Evolutionary conservation across 2,888 invertebrate species (phyloP).

Genomic region (Falcaria lacertinaria): DNA sequence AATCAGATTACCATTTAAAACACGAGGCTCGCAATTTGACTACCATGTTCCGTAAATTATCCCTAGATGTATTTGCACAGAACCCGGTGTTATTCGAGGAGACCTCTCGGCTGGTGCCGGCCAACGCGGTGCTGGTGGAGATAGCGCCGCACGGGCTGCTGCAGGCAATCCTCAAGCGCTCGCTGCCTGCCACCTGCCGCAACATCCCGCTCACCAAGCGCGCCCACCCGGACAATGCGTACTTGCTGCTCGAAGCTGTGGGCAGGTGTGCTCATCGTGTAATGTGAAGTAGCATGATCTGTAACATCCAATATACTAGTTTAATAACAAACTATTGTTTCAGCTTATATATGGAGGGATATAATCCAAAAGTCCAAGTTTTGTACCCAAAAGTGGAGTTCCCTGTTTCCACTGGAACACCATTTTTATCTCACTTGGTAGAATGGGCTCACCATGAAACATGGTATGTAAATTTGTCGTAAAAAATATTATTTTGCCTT

Average conservation of each 20-base stretch:
- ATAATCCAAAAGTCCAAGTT: conserved; percentile 83
- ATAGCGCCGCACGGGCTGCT: conserved; percentile 92
- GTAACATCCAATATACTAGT: background rate
- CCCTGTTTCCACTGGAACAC: conserved; percentile 90
- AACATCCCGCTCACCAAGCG: conserved; percentile 86
- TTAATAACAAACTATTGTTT: conserved; percentile 3
- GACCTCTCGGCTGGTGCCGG: conserved; percentile 84
- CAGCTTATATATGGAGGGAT: conserved; percentile 86
- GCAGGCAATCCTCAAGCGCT: conserved; percentile 88
- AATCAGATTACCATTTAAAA: too few species aligned
- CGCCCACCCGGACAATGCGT: conserved; percentile 77
- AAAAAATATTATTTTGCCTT: too few species aligned
- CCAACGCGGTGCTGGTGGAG: conserved; percentile 88
- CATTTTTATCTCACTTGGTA: conserved; percentile 87
- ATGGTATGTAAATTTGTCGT: conserved; percentile 63
- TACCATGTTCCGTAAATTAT: background rate
- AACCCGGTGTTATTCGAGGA: conserved; percentile 86
- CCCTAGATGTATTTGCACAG: conserved; percentile 8
- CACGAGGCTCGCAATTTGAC: too few species aligned
- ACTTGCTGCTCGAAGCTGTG: conserved; percentile 74
- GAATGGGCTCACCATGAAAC: conserved; percentile 89
- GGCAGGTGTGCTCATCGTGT: conserved; percentile 48
- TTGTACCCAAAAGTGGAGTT: conserved; percentile 86
- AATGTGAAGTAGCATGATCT: background rate
- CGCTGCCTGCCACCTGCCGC: conserved; percentile 78